Percentiles rank a stretch among this genome's conserved stretches.
Conservation (phyloP, 2,797 vertebrate genomes). For the Hipposideros larvatus region DNA sequence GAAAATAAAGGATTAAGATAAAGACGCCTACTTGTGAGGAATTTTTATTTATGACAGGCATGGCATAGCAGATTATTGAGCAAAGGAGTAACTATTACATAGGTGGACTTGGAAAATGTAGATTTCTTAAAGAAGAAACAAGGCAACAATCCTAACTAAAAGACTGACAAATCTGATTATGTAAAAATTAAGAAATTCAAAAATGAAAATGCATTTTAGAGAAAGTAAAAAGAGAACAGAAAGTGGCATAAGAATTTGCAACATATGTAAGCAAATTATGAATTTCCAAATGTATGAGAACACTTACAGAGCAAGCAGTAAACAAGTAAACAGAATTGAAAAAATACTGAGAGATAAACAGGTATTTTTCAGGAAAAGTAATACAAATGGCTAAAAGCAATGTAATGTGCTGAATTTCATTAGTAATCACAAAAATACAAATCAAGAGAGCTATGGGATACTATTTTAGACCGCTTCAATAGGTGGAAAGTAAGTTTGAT, state of each 20-base stretch:
- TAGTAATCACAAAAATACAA: background rate
- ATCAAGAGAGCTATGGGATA: background rate
- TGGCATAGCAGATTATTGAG: background rate
- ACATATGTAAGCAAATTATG: background rate
- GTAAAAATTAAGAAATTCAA: background rate
- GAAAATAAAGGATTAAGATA: background rate
- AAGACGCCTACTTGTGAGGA: background rate
- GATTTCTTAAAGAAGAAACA: background rate
- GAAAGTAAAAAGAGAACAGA: background rate
- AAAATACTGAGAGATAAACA: background rate
- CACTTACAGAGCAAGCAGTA: background rate
- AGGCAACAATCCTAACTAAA: background rate
- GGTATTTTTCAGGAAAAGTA: background rate
- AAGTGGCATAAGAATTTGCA: background rate
- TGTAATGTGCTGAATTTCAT: background rate
- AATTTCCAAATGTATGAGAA: background rate
- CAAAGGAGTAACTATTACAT: background rate
- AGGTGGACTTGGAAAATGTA: background rate
- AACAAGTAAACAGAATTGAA: background rate
- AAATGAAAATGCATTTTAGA: background rate
- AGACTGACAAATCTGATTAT: background rate
- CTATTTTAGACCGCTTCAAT: background rate
- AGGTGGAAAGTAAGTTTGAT: background rate
- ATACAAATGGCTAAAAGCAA: background rate
- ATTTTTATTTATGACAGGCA: background rate